Evolutionary conservation across 2,113 vertebrate species (phyloP).

Genomic region (Hemiprocne comata): DNA sequence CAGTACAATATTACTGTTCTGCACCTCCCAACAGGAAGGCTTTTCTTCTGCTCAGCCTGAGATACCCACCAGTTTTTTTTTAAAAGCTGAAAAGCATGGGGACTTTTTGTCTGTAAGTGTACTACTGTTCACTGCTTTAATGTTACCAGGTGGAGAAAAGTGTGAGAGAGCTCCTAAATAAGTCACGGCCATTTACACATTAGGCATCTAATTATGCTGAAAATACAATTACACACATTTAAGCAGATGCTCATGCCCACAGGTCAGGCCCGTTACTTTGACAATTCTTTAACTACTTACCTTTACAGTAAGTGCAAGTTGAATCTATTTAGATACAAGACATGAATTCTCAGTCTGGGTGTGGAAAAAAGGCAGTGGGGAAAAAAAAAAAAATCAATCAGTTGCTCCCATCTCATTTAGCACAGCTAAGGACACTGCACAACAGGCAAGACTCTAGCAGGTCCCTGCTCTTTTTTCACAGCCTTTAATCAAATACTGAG

Average conservation of each 20-base stretch:
- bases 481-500: background rate
- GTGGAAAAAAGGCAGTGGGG: background rate
- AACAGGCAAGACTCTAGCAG: background rate
- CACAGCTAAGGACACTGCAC: background rate
- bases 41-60: background rate
- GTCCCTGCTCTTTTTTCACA: background rate
- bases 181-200: background rate
- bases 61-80: background rate
- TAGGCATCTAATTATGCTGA: conserved; percentile 9
- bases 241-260: conserved; percentile 11
- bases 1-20: conserved; percentile 5
- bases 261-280: background rate
- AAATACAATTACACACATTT: conserved; percentile 39
- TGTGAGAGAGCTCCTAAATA: background rate
- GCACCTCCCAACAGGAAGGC: background rate
- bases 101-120: background rate
- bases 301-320: background rate
- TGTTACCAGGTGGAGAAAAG: background rate
- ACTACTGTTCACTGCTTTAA: background rate
- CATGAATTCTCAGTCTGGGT: background rate
- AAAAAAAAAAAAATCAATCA: background rate
- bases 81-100: background rate
- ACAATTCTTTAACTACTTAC: background rate
- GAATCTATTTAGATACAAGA: background rate
- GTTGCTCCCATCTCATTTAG: background rate